Base-by-base conservation (phyloP, 2,888 invertebrate genomes). In the Antitype chi region DNA sequence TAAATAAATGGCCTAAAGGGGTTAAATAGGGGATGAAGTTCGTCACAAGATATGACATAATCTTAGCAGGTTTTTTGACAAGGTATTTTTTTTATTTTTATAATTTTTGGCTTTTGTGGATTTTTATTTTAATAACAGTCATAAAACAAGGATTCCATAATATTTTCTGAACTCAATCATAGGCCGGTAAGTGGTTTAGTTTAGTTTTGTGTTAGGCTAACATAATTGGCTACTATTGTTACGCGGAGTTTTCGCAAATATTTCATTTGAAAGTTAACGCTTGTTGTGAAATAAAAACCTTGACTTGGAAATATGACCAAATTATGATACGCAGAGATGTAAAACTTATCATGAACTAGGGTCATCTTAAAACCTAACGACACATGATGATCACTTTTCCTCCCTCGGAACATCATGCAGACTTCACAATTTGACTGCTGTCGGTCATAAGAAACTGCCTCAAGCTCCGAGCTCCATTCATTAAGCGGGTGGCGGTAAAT, bases 401-500 rank as follows among this genome's bases (percentile, higher is more conserved):
- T 70, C 28, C 38, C n/a, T 38, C 47, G 23, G 63, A 81, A 43
- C 53, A 28, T 17, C 32, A 53, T 17, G 32, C 28, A 47, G 32
- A 52, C 25, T 76, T 69, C n/a, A 69, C 53, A 43, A 47, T 63
- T 81, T 71, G 28, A 62, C 38, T 53, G 78, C 57, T 60, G 25
- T 62, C 23, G 55, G 64, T 74, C 63, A 66, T 71, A 72, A 74
- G 86, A 57, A 73, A 62, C 66, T 59, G 62, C 68, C 38, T 23
- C 55, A 68, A 64, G 62, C 69, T 74, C 70, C 70, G 49, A n/a
- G 72, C 28, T 70, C 74, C 84, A 83, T 86, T 87, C 89, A 89
- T 89, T 89, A 90, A 80, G 66, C 52, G 70, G 70, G 82, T 70
- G 70, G 68, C 72, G 57, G 70, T 69, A 80, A 79, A 80, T 76